These are phyloP conservation scores for Hemibagrus wyckioides DNA, from an alignment of 2,113 vertebrate genomes.

Conservation along the genomic window DNA sequence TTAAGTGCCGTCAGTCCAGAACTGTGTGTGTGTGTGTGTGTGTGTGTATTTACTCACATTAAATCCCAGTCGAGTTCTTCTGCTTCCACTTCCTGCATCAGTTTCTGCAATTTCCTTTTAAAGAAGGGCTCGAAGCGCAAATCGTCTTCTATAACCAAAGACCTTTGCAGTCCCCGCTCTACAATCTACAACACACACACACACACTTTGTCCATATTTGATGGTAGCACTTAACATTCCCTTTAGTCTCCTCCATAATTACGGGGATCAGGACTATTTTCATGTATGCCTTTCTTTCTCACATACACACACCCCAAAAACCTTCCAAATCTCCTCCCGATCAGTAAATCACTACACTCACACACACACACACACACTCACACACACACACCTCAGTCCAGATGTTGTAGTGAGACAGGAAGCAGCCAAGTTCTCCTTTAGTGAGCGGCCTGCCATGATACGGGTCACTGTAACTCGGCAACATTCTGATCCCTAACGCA, in stretches of 20 bases:
- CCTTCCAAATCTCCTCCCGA: not conserved
- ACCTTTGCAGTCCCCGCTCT: constrained; percentile 71
- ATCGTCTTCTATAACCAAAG: constrained; percentile 84
- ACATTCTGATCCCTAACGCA: constrained; percentile 80
- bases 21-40: not conserved
- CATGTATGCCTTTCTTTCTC: not conserved
- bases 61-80: constrained; percentile 84
- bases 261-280: not conserved
- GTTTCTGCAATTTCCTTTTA: constrained; percentile 73
- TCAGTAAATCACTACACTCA: not conserved
- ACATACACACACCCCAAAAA: not conserved
- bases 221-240: not conserved
- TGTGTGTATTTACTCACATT: constrained; percentile 79
- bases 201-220: not conserved
- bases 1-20: not conserved
- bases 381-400: constrained; percentile 75
- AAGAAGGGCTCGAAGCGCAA: constrained; percentile 86
- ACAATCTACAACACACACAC: constrained; percentile 42
- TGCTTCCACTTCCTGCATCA: constrained; percentile 79
- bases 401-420: constrained; percentile 86
- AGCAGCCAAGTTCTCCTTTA: constrained; percentile 87
- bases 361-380: constrained; percentile 8
- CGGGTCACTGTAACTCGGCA: constrained; percentile 83
- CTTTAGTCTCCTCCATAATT: not conserved
- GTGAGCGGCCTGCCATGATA: constrained; percentile 85